These are phyloP conservation scores for Gryllus bimaculatus DNA, from an alignment of 1,140 invertebrate genomes.

Conservation along the genomic window DNA sequence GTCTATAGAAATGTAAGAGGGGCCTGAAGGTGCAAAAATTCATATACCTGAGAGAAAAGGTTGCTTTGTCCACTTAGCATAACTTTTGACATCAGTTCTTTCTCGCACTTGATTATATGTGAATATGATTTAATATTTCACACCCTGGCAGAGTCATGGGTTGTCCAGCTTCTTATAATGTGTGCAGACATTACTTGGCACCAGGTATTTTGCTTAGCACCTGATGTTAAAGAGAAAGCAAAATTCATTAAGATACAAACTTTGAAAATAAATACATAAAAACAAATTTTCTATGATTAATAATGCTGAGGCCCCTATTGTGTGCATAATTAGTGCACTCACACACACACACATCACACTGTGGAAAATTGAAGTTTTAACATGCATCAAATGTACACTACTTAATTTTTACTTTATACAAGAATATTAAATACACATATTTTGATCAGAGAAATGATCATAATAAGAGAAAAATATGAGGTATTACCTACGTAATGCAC, in stretches of 20 bases:
- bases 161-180: not conserved
- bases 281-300: too few species aligned
- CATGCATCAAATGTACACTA: too few species aligned
- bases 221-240: conserved; percentile 7
- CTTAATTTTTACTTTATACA: too few species aligned
- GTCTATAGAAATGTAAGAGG: not conserved
- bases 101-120: not conserved
- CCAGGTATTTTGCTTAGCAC: conserved; percentile 20
- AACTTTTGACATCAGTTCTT: not conserved
- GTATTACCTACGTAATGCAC: too few species aligned
- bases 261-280: too few species aligned
- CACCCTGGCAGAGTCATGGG: not conserved
- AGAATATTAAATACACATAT: too few species aligned
- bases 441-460: too few species aligned
- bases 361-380: too few species aligned
- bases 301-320: too few species aligned
- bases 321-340: too few species aligned
- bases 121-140: not conserved
- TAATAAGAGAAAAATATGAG: too few species aligned
- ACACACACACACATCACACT: too few species aligned
- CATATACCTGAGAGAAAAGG: not conserved
- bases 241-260: not conserved
- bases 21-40: not conserved
- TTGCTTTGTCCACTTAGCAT: conserved; percentile 1
- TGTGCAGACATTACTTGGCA: conserved; percentile 16